A percentile compares a stretch with the other conserved stretches of the same genome.
Evolutionary conservation across 2,797 vertebrate species (phyloP).

Genomic region (Somateria mollissima): DNA sequence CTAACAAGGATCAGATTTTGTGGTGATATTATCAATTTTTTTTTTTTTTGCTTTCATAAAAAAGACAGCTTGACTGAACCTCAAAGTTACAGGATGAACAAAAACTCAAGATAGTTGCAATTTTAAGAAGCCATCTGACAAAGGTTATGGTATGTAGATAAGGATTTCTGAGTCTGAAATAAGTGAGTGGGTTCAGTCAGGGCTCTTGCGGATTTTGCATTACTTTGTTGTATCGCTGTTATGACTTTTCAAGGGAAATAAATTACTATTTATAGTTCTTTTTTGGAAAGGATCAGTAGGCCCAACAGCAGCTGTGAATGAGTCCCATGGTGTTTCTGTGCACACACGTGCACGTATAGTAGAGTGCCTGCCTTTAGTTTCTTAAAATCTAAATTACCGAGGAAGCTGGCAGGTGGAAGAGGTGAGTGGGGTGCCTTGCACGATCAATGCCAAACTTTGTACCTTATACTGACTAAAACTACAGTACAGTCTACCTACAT

Average conservation of each 20-base stretch:
- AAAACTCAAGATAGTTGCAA: background rate
- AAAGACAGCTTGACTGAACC: background rate
- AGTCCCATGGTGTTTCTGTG: background rate
- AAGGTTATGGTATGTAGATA: background rate
- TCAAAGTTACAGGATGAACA: background rate
- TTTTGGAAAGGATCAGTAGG: background rate
- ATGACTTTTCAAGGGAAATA: background rate
- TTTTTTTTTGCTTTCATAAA: background rate
- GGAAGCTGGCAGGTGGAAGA: background rate
- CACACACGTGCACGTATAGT: background rate
- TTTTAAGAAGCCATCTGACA: background rate
- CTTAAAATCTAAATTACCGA: background rate
- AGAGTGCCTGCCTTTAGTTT: accelerated
- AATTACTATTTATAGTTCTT: background rate
- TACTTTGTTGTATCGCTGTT: background rate
- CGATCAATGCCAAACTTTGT: background rate
- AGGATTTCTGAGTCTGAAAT: background rate
- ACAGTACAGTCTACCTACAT: background rate
- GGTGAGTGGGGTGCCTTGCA: background rate
- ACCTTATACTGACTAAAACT: background rate
- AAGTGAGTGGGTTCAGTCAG: background rate
- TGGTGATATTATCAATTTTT: background rate
- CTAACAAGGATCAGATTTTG: background rate
- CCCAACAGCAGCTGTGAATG: background rate
- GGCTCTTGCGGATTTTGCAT: background rate